Conservation (phyloP, 2,113 vertebrate genomes). For the Cheirogaleus medius region DNA sequence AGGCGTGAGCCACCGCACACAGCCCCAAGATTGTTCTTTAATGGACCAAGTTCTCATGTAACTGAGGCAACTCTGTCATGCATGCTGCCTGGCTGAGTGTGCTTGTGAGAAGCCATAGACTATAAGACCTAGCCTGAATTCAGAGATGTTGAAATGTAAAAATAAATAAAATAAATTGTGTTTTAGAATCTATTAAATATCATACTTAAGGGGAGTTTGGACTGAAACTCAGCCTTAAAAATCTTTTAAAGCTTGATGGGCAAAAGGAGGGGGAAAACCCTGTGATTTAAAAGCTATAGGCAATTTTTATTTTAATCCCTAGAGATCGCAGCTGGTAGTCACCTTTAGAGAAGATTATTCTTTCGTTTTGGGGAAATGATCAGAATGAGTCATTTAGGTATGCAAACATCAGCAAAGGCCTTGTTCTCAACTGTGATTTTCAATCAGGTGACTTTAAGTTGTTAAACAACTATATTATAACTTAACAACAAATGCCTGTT, state of each 20-base stretch:
- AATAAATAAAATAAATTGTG: background rate
- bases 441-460: background rate
- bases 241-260: background rate
- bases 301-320: background rate
- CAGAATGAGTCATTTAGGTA: background rate
- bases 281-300: background rate
- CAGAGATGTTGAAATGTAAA: background rate
- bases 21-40: background rate
- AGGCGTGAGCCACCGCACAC: too few relatives aligned
- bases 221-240: background rate
- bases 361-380: background rate
- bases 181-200: slow-evolving; percentile 2
- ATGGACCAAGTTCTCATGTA: background rate
- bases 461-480: background rate
- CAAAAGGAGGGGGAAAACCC: background rate
- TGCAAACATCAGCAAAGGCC: background rate
- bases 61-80: background rate
- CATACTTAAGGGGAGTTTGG: background rate
- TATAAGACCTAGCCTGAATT: background rate
- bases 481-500: background rate
- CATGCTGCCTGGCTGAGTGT: background rate
- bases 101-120: background rate
- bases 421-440: slow-evolving; percentile 1
- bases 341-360: background rate
- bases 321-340: background rate